Base-by-base conservation (phyloP, 2,113 vertebrate species). In the Colossoma macropomum region DNA sequence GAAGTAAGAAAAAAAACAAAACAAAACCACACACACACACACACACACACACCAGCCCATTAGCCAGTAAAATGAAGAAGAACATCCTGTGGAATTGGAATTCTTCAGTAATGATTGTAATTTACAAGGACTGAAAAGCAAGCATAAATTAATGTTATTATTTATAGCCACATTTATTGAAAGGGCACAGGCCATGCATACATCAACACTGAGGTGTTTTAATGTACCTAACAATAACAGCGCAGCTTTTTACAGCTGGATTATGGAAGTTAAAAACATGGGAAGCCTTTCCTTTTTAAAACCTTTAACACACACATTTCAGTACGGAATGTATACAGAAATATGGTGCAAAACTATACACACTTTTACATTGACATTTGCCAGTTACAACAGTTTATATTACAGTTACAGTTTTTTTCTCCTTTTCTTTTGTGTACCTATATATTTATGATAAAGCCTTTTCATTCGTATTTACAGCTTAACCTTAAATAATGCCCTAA, bases 121-220 rank as follows among this genome's bases (percentile, higher is more conserved):
- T 25, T 68, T n/a, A 54, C 28, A 69, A 4, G 10, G 25, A 79
- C 12, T 1, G 52, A 60, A 45, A 50, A 65, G 60, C 50, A 74
- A 82, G 59, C 60, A 4, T 75, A 19, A 27, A 50, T 9, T 41
- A 75, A 74, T 30, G 30, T 70, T 23, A 45, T 71, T 71, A 69
- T 70, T 84, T 62, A 59, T 16, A 45, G 66, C 68, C 66, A 86
- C 82, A 84, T 88, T 88, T 86, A 88, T 88, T 86, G 59, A 77
- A 68, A 74, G 78, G 77, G 62, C 79, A 76, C 34, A 77, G 30
- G 59, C 59, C 75, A 86, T 84, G 82, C 84, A 86, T 81, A 82
- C 56, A 65, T 69, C 45, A 72, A 86, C 78, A 81, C 60, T 54
- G 77, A 62, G 52, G 69, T 50, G 32, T 21, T 75, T 62, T 52